Evolutionary conservation across 92 coral and sea anemone genomes (phyloP).

Genomic region (Blastomussa wellsi): DNA sequence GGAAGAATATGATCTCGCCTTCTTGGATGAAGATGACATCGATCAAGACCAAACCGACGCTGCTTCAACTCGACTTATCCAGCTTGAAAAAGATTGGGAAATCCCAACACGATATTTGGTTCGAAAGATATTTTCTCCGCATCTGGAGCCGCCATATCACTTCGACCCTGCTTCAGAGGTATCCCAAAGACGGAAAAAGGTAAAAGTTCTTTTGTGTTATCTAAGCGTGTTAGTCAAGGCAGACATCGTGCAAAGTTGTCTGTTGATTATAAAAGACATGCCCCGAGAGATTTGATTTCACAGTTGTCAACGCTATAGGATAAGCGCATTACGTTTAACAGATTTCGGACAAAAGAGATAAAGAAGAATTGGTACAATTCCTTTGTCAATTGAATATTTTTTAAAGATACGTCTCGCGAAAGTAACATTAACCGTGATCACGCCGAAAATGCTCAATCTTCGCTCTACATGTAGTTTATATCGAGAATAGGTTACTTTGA

Average conservation of each 20-base stretch:
- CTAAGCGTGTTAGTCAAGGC: constrained; percentile 17
- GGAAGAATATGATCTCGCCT: constrained; percentile 60
- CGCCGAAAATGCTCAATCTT: background rate
- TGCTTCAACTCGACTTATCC: constrained; percentile 61
- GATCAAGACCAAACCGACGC: constrained; percentile 78
- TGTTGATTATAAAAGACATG: constrained; percentile 16
- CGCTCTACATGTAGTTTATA: too few relatives aligned
- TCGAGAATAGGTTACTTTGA: background rate
- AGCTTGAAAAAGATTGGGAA: constrained; percentile 75
- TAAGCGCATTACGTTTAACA: constrained; percentile 24
- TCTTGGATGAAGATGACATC: constrained; percentile 62
- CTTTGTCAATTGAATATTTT: background rate
- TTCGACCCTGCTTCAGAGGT: constrained; percentile 74
- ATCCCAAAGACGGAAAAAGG: constrained; percentile 75
- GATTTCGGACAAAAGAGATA: constrained; percentile 21
- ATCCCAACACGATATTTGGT: constrained; percentile 73
- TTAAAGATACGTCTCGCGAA: background rate
- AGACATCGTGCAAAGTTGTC: constrained; percentile 25
- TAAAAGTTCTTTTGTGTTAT: constrained; percentile 29
- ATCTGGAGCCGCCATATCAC: constrained; percentile 79
- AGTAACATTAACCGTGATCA: background rate
- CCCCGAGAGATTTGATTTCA: constrained; percentile 40
- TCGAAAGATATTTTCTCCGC: constrained; percentile 84
- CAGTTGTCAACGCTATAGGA: constrained; percentile 33
- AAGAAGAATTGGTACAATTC: background rate